A percentile compares a stretch with the other conserved stretches of the same genome.
phyloP scores from a whole-genome alignment of 2,888 invertebrate species.

The Aporophyla lueneburgensis region DNA sequence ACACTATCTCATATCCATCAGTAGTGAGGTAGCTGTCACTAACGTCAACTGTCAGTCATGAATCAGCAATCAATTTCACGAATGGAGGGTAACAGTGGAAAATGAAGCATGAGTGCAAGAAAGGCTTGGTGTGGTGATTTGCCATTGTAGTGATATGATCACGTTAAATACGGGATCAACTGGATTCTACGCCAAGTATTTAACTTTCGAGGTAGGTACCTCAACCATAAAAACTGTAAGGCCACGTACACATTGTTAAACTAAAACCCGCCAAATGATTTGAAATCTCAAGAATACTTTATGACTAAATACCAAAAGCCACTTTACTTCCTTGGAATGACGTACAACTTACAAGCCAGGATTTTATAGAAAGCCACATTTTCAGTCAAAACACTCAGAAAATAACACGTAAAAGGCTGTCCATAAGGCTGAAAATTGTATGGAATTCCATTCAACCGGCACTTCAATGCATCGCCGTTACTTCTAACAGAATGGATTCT shows the following conservation, averaged over 20 bases:
- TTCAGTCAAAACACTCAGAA: constrained; percentile 22
- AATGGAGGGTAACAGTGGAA: too few species aligned
- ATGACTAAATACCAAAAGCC: constrained; percentile 25
- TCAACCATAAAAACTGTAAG: not conserved
- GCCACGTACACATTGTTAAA: not conserved
- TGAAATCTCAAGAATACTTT: constrained; percentile 24
- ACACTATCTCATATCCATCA: too few species aligned
- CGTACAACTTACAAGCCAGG: constrained; percentile 26
- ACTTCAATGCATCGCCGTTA: constrained; percentile 52
- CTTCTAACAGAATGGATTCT: constrained; percentile 50
- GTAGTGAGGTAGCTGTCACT: too few species aligned
- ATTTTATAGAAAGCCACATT: constrained; percentile 38
- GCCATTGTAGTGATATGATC: too few species aligned
- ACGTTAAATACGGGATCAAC: too few species aligned
- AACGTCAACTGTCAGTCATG: too few species aligned
- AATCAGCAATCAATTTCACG: too few species aligned
- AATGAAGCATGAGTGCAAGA: too few species aligned
- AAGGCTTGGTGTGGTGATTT: too few species aligned
- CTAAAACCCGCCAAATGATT: constrained; percentile 5
- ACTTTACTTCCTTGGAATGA: constrained; percentile 46
- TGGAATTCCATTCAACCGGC: constrained; percentile 22
- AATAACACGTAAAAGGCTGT: constrained; percentile 28
- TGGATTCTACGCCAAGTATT: too few species aligned
- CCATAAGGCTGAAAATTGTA: constrained; percentile 33
- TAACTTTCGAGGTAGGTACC: too few species aligned